phyloP scores from a whole-genome alignment of 1,140 invertebrate species.

The Drosophila quadrilineata region DNA sequence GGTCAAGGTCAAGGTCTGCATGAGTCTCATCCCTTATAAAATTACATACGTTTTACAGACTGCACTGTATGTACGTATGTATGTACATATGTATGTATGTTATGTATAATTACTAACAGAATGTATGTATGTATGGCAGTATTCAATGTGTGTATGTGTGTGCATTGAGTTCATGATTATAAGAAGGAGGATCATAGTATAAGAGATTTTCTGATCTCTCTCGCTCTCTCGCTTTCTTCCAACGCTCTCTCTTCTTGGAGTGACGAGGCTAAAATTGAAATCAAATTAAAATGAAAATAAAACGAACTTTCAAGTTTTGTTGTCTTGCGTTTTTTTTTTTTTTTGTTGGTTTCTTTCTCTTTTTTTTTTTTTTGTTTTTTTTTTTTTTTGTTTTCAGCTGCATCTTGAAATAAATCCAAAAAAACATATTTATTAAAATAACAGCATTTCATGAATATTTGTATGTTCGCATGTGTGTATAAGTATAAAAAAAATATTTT shows the following conservation, averaged over 20 bases:
- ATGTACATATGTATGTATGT: constrained; percentile 25
- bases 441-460: constrained; percentile 58
- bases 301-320: constrained; percentile 53
- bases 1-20: no score
- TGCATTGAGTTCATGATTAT: not conserved
- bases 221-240: not conserved
- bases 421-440: constrained; percentile 81
- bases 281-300: constrained; percentile 38
- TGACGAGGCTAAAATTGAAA: constrained; percentile 4
- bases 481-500: constrained; percentile 58
- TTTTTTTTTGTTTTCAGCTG: constrained; percentile 50
- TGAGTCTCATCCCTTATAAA: not conserved
- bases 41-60: no score
- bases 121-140: constrained; percentile 68
- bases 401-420: constrained; percentile 81
- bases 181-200: no score
- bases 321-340: constrained; percentile 54
- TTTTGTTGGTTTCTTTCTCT: constrained; percentile 34
- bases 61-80: no score
- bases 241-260: not conserved
- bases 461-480: constrained; percentile 27
- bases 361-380: constrained; percentile 22
- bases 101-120: constrained; percentile 42
- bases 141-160: not conserved
- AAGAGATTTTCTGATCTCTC: not conserved